Evolutionary conservation across 2,888 invertebrate species (phyloP), one percentile per base, ranked within the genome.

Genomic region (Anticlea derivata): DNA sequence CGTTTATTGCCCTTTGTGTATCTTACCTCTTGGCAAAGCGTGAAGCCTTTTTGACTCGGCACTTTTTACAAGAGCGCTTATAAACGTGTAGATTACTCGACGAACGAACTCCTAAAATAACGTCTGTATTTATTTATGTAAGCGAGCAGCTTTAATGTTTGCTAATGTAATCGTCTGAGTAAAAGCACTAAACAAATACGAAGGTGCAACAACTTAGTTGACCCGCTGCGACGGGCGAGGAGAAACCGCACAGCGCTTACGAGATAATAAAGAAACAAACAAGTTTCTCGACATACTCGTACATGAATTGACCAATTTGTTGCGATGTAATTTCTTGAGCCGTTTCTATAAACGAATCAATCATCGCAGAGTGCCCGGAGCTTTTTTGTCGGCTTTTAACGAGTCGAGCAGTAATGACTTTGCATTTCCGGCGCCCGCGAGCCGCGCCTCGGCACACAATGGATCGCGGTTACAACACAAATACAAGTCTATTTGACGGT

Each of bases 1-100:
- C 87, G 86, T 86, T 87, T 85, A 84, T 86, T 86, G 86, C 85
- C 85, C 86, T 84, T 86, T 88, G 87, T 88, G 81, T 88, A 83
- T 80, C 80, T 83, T 83, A 76, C 84, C 84, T 82, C 83, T 83
- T 76, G 77, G 81, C 80, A 80, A 82, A 83, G 84, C 86, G 87
- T 84, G 78, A 86, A 85, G 84, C 84, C 86, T 86, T 87, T 87
- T 89, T 85, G 86, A 88, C 87, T 87, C 81, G 82, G 83, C 87
- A 88, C 86, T 88, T 87, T 87, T 87, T 84, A 84, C 73, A 65
- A 87, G 86, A 79, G 83, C 73, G 79, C 82, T 87, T 80, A 86
- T 83, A 77, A 77, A 72, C 78, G 79, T 78, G 81, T 80, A 72
- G 70, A 82, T 79, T 81, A 82, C 78, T 71, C 67, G 66, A 48